Base-by-base conservation (phyloP, 2,888 invertebrate species). In the Eudasyphora cyanicolor region DNA sequence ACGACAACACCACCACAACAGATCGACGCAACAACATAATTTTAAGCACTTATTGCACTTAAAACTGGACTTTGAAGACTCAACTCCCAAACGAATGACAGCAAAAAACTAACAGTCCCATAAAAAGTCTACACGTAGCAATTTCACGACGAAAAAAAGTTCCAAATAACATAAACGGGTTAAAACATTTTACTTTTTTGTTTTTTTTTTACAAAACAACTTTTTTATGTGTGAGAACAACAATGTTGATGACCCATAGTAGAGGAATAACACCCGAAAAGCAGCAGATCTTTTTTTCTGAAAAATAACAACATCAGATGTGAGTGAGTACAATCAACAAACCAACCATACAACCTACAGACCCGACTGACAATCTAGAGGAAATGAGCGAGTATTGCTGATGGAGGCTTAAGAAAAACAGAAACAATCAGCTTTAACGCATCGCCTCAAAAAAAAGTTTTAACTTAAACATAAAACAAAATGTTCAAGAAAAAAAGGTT, bases 11-110 rank as follows among this genome's bases (percentile, higher is more conserved):
- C 21, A 80, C 62, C 77, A 77, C 27, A 64, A 71, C 32, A 60
- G 51, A 49, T 74, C n/a, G n/a, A n/a, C 69, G 12, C 74, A 78
- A 80, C 80, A 81, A 78, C 81, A 81, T 81, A 81, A 83, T 84
- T 78, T 81, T 69, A 69, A 79, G 60, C 81, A 84, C 84, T 84
- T 84, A 84, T 74, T 83, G 83, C 80, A 83, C 80, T 80, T 80
- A 80, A 83, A 77, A 81, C 83, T 84, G 83, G 77, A 80, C 80
- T 75, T 83, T 70, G 69, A 83, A 77, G 73, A 45, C 79, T 76
- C 60, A 51, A 54, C 12, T 10, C 17, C 57, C 32, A 76, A 79
- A 78, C 76, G 83, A 35, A n/a, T 80, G 69, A 49, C 82, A 78
- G 54, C 57, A 79, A 70, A 71, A 78, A 67, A 73, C 62, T 76